Evolutionary conservation across 1,140 invertebrate species (phyloP).

Genomic region (Cydia pomonella): DNA sequence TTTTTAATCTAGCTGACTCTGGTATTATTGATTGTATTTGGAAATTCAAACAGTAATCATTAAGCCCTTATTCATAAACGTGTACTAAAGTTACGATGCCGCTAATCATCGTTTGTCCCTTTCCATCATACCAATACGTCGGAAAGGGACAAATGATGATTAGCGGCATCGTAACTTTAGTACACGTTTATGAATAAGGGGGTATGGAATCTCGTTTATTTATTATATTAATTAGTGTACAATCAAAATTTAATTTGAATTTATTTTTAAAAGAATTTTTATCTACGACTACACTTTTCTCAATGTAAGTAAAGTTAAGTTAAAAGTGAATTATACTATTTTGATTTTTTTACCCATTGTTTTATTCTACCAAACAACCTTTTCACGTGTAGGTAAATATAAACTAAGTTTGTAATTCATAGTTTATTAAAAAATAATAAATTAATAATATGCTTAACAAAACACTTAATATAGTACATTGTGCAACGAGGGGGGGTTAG

Average conservation of each 20-base stretch:
- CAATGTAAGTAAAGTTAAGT: slow-evolving; percentile 5
- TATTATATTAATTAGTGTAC: not conserved
- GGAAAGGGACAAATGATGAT: too few species aligned
- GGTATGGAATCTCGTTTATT: too few species aligned
- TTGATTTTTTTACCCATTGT: not conserved
- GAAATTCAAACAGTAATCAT: not conserved
- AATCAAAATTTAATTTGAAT: not conserved
- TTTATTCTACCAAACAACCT: not conserved
- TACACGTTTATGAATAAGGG: too few species aligned
- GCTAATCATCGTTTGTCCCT: too few species aligned
- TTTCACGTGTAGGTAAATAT: not conserved
- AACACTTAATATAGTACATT: not conserved
- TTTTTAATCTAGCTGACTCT: not conserved
- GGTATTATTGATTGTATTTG: not conserved
- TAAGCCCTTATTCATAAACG: too few species aligned
- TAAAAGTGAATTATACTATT: slow-evolving; percentile 17
- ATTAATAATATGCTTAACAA: not conserved
- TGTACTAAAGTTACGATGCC: too few species aligned
- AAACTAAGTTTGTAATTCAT: not conserved
- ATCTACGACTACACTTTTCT: not conserved
- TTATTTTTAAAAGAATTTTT: slow-evolving; percentile 1
- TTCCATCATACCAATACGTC: too few species aligned
- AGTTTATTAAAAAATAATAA: not conserved
- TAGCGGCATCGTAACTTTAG: too few species aligned
- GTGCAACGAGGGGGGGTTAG: too few species aligned